These are phyloP conservation scores for Nettapus auritus DNA, from an alignment of 2,113 vertebrate genomes.

Conservation along the genomic window DNA sequence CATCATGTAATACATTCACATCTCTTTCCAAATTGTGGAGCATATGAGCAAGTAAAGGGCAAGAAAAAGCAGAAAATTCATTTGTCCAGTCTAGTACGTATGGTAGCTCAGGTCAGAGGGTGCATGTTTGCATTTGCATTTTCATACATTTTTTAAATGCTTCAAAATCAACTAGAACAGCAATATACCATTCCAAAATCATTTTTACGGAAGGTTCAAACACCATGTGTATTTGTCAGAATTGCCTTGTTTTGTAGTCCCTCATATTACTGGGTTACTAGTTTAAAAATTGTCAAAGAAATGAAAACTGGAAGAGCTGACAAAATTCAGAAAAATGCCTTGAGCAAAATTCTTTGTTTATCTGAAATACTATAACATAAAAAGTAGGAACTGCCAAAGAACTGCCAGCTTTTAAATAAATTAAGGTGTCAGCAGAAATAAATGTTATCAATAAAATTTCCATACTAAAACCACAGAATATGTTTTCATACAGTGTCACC, in stretches of 20 bases:
- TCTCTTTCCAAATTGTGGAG: background rate
- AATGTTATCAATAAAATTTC: slow-evolving; percentile 20
- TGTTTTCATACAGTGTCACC: slow-evolving; percentile 3
- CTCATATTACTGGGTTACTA: background rate
- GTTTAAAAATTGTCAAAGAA: slow-evolving; percentile 30
- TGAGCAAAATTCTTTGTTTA: slow-evolving; percentile 26
- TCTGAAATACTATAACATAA: background rate
- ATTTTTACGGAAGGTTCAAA: background rate
- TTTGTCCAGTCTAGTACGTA: background rate
- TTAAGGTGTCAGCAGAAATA: background rate
- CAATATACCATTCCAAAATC: background rate
- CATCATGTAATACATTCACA: background rate
- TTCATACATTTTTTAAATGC: background rate
- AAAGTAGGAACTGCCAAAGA: slow-evolving; percentile 5
- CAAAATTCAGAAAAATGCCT: background rate
- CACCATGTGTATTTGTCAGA: background rate
- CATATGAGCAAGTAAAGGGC: background rate
- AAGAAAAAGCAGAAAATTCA: background rate
- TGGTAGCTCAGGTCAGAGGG: background rate
- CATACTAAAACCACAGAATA: background rate
- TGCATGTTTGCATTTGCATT: background rate
- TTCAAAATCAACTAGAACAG: background rate
- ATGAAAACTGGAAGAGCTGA: slow-evolving; percentile 13
- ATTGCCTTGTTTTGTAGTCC: background rate
- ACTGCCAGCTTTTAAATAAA: background rate